phyloP scores from a whole-genome alignment of 2,113 vertebrate genomes.

The Taxidea taxus region DNA sequence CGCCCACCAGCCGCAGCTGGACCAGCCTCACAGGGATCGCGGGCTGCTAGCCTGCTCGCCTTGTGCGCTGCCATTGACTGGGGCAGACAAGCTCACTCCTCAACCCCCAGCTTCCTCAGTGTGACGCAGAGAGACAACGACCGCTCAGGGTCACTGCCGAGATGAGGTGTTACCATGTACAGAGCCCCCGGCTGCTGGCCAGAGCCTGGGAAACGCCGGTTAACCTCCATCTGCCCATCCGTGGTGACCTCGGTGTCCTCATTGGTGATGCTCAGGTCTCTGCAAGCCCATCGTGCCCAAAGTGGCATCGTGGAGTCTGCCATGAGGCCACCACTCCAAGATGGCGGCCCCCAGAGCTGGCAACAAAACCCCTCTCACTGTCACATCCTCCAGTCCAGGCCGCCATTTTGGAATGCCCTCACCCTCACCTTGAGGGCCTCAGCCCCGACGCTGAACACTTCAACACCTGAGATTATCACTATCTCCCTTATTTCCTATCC shows the following conservation, averaged over 20 bases:
- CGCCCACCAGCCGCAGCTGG: not conserved
- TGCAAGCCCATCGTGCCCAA: not conserved
- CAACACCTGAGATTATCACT: too few species aligned
- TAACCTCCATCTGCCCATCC: not conserved
- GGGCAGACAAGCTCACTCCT: not conserved
- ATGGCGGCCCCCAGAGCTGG: not conserved
- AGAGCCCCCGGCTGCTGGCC: too few species aligned
- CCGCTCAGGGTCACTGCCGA: too few species aligned
- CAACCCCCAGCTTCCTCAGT: not conserved
- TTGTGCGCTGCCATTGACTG: not conserved
- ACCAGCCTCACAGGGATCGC: not conserved
- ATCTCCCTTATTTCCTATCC: too few species aligned
- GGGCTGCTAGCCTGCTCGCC: not conserved
- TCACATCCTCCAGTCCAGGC: not conserved
- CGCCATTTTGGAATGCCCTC: not conserved
- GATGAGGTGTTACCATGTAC: not conserved
- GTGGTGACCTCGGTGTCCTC: not conserved
- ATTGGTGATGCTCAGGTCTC: not conserved
- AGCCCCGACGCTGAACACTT: too few species aligned
- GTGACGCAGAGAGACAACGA: not conserved
- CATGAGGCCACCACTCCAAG: not conserved
- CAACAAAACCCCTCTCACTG: too few species aligned
- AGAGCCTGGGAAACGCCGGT: not conserved
- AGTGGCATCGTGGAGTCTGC: too few species aligned
- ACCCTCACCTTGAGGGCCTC: not conserved